Conservation (phyloP, 2,797 vertebrate species). For the Ibycter americanus region DNA sequence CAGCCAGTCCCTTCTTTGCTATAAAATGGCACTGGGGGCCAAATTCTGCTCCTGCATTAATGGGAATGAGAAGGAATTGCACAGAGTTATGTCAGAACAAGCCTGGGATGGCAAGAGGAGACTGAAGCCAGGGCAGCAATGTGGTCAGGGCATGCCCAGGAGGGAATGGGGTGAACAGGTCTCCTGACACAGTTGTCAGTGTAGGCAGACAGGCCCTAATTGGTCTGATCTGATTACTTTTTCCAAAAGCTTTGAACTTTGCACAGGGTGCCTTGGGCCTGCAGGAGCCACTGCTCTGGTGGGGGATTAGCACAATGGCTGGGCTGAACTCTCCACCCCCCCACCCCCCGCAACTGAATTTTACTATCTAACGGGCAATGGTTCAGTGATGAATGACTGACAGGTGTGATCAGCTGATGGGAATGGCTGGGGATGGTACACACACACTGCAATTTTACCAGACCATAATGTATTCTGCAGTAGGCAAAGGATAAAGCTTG, state of each 20-base stretch:
- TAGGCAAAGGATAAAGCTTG: conserved; percentile 67
- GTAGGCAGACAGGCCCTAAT: conserved; percentile 54
- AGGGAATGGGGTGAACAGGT: not conserved
- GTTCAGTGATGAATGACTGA: conserved; percentile 66
- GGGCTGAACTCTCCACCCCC: not conserved
- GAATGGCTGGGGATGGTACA: conserved; percentile 32
- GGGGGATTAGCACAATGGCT: conserved; percentile 8
- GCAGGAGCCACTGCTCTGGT: not conserved
- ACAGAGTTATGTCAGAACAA: not conserved
- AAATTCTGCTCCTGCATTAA: not conserved
- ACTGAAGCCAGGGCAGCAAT: conserved; percentile 10
- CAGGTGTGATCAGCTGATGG: conserved; percentile 76
- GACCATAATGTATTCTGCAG: conserved; percentile 62
- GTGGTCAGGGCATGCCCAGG: not conserved
- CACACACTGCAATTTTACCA: not conserved
- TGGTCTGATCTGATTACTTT: conserved; percentile 50
- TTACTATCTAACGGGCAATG: conserved; percentile 17
- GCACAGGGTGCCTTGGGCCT: conserved; percentile 35
- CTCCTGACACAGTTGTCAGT: conserved; percentile 51
- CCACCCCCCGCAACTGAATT: not conserved
- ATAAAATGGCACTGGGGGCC: not conserved
- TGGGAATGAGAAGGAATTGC: not conserved
- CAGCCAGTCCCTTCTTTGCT: not conserved
- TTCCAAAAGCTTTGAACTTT: conserved; percentile 64
- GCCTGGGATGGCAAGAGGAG: conserved; percentile 3